These are phyloP conservation scores for Chaenodraco wilsoni DNA, from an alignment of 2,797 vertebrate species.

Conservation along the genomic window DNA sequence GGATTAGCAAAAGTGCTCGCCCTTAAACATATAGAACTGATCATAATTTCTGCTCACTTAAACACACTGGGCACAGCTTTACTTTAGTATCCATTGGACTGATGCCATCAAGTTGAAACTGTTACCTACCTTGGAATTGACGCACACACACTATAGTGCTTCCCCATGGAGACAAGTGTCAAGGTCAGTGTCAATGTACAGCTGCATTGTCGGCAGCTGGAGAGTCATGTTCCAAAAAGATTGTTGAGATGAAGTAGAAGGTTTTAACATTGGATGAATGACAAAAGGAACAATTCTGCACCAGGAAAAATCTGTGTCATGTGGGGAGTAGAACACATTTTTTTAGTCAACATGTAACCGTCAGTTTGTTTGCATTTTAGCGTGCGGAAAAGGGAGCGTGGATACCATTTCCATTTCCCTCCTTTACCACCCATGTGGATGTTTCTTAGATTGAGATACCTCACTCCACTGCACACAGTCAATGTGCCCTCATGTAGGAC, in stretches of 20 bases:
- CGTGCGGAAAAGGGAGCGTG: slow-evolving; percentile 37
- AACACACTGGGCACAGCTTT: background rate
- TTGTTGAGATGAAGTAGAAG: background rate
- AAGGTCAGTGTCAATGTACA: slow-evolving; percentile 62
- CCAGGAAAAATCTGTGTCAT: background rate
- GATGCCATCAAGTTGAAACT: background rate
- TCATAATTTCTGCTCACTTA: background rate
- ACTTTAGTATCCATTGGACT: background rate
- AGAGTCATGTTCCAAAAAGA: slow-evolving; percentile 13
- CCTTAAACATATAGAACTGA: background rate
- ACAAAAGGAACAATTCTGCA: slow-evolving; percentile 4
- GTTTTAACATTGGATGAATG: background rate
- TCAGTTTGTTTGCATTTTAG: slow-evolving; percentile 26
- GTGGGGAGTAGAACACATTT: background rate
- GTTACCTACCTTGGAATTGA: background rate
- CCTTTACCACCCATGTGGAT: slow-evolving; percentile 79
- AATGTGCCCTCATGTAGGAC: slow-evolving; percentile 80
- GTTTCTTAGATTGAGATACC: slow-evolving; percentile 74
- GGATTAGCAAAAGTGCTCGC: slow-evolving; percentile 5
- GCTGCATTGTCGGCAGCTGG: slow-evolving; percentile 54
- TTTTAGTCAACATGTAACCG: slow-evolving; percentile 19
- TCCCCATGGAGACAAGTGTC: slow-evolving; percentile 64
- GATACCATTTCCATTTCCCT: slow-evolving; percentile 51
- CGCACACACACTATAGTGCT: slow-evolving; percentile 58
- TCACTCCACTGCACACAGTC: slow-evolving; percentile 78